Base-by-base conservation (phyloP, 2,113 vertebrate genomes). In the Melanotaenia duboulayi region DNA sequence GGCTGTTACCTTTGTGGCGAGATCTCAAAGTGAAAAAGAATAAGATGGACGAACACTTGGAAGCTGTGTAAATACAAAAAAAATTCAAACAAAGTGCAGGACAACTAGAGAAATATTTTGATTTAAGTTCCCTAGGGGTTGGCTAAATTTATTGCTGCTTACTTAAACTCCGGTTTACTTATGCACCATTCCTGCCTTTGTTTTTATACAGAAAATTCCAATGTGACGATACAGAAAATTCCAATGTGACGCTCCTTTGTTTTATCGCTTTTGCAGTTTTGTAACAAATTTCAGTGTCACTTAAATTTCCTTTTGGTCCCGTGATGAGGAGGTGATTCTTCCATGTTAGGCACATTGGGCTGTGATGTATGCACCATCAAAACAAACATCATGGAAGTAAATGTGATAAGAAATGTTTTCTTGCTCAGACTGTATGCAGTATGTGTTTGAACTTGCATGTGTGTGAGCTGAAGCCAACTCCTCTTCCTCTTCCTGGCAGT, bases 11-110 rank as follows among this genome's bases (percentile, higher is more conserved):
- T 73, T 51, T 44, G 11, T 11, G 4, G n/a, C 1, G 48, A 3
- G 54, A 86, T 90, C 82, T 63, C 17, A 22, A 9, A 24, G 32
- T 46, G 64, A 57, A 1, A 71, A 61, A 40, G 51, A 66, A 28
- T 61, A 20, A 7, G 20, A 11, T 20, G 54, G 25, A 37, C 58
- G 37, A 62, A 19, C 46, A 24, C 9, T 25, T 20, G n/a, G 13
- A 54, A 59, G 14, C 22, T 60, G 59, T 70, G 55, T 50, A 71
- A 76, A 82, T 65, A 76, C 19, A 40, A 55, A 39, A 56, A 20
- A 46, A 60, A 74, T 1, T 58, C 57, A 55, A 0, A 0, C 5
- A 0, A 17, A 12, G 44, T 4, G 40, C 42, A 39, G 25, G 8
- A 14, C 35, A n/a, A 20, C 24, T 16, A 32, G 11, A 49, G 12